A percentile compares a stretch with the other conserved stretches of the same genome.
Evolutionary conservation across 2,113 vertebrate genomes (phyloP).

Genomic region (Neopipo cinnamomea): DNA sequence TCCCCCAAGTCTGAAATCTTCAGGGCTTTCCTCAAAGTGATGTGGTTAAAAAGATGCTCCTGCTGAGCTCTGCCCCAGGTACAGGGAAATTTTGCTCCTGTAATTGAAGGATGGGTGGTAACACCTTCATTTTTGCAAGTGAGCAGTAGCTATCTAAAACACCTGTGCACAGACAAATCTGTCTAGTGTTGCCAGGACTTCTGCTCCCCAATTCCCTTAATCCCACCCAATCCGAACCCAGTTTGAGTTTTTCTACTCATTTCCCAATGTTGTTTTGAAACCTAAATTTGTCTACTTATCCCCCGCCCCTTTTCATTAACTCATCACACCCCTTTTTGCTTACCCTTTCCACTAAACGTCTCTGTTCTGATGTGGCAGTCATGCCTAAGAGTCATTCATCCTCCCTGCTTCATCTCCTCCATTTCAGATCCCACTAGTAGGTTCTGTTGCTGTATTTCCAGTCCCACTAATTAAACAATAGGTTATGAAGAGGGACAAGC

Average conservation of each 20-base stretch:
- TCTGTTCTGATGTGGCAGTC: not conserved
- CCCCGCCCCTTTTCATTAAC: rapidly evolving
- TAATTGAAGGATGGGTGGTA: not conserved
- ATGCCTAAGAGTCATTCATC: not conserved
- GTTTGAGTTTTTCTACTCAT: not conserved
- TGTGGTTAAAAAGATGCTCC: not conserved
- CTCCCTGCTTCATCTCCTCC: not conserved
- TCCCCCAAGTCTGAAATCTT: not conserved
- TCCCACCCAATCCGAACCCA: not conserved
- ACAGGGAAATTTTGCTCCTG: not conserved
- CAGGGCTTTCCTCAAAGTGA: not conserved
- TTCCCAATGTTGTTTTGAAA: not conserved
- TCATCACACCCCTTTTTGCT: not conserved
- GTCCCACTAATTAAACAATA: conserved; percentile 24
- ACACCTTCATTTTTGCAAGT: not conserved
- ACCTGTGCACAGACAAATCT: not conserved
- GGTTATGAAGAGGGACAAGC: not conserved
- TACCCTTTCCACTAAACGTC: not conserved
- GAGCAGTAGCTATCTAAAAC: not conserved
- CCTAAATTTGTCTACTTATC: not conserved
- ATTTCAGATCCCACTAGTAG: not conserved
- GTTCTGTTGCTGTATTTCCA: not conserved
- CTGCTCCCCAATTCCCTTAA: not conserved
- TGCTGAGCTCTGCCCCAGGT: not conserved
- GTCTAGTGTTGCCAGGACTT: not conserved